Evolutionary conservation across 2,888 invertebrate species (phyloP).

Genomic region (Coenonympha glycerion): DNA sequence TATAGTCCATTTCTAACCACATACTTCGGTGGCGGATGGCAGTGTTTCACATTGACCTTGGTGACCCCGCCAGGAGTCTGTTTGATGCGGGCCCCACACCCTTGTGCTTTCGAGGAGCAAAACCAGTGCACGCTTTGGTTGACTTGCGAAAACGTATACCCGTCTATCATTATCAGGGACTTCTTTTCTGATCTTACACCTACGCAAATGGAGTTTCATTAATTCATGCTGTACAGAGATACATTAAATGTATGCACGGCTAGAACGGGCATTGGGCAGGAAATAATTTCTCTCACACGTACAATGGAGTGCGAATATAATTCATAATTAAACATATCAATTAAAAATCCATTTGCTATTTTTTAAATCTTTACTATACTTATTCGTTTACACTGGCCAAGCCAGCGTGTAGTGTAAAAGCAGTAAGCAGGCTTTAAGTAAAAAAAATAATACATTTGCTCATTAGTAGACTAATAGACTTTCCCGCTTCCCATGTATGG

Average conservation of each 20-base stretch:
- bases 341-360: too few relatives aligned
- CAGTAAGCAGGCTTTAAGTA: too few relatives aligned
- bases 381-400: too few relatives aligned
- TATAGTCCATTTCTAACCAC: constrained; percentile 29
- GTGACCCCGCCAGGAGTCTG: constrained; percentile 24
- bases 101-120: constrained; percentile 40
- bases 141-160: constrained; percentile 43
- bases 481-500: too few relatives aligned
- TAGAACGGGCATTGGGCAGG: neutral
- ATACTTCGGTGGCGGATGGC: constrained; percentile 34
- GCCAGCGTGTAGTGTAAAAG: too few relatives aligned
- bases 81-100: constrained; percentile 34
- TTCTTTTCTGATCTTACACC: constrained; percentile 31
- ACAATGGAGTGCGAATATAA: too few relatives aligned
- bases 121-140: constrained; percentile 38
- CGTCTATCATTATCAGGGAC: constrained; percentile 38
- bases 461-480: too few relatives aligned
- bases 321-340: too few relatives aligned
- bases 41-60: constrained; percentile 31
- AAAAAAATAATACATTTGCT: too few relatives aligned
- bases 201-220: neutral
- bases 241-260: neutral
- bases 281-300: too few relatives aligned
- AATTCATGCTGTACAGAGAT: neutral
- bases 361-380: too few relatives aligned